Conservation (phyloP, 2,888 invertebrate species). For the Creontiades dilutus region DNA sequence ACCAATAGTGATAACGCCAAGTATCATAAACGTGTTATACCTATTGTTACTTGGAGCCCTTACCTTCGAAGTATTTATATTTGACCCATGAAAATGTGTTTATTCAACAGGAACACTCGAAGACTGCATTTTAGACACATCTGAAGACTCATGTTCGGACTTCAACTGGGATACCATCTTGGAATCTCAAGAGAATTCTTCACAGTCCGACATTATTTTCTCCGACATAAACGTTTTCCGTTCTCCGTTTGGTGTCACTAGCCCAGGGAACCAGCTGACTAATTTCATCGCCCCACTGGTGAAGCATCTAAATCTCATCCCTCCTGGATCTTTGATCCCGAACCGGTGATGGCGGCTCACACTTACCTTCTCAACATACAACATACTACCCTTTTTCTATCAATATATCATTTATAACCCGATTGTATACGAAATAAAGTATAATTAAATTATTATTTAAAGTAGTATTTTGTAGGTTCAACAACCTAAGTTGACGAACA, state of each 20-base stretch:
- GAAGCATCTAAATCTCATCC: slow-evolving; percentile 35
- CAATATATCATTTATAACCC: slow-evolving; percentile 34
- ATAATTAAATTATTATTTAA: slow-evolving; percentile 25
- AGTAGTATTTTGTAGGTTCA: neutral
- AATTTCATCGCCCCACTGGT: slow-evolving; percentile 41
- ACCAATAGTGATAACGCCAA: too few relatives aligned
- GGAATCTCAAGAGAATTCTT: slow-evolving; percentile 54
- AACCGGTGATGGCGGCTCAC: slow-evolving; percentile 53
- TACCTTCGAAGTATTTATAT: too few relatives aligned
- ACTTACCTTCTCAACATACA: neutral
- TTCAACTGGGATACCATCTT: neutral
- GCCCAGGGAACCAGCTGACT: neutral
- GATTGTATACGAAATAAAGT: slow-evolving; percentile 48
- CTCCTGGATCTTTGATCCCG: slow-evolving; percentile 31
- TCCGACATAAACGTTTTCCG: neutral
- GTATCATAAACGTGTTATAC: too few relatives aligned
- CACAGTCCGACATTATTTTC: slow-evolving; percentile 1
- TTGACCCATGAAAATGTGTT: too few relatives aligned
- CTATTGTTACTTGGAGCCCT: too few relatives aligned
- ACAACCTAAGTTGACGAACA: neutral
- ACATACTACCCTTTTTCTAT: slow-evolving; percentile 24
- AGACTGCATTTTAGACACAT: neutral
- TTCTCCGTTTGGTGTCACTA: slow-evolving; percentile 33
- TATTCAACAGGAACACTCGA: slow-evolving; percentile 27
- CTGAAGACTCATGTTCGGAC: neutral